phyloP scores from a whole-genome alignment of 30 jellyfish, hydroid and myxozoan species.

The Hydractinia symbiolongicarpus region DNA sequence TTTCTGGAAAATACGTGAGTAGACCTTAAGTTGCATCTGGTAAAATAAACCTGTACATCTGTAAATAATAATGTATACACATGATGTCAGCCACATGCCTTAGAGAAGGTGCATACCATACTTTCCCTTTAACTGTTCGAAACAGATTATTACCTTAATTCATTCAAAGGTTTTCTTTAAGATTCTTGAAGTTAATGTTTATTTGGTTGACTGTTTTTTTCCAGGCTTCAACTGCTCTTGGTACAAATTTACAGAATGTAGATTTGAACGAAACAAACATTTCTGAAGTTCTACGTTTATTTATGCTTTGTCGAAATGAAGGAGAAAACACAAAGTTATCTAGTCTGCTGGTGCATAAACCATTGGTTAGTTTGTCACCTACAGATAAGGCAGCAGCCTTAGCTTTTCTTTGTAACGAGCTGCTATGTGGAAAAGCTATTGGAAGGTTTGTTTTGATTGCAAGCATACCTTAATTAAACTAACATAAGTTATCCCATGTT shows the following conservation, averaged over 20 bases:
- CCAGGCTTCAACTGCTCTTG: slow-evolving; percentile 67
- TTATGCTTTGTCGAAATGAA: slow-evolving; percentile 67
- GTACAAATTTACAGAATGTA: slow-evolving; percentile 57
- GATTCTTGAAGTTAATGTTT: neutral
- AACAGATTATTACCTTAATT: neutral
- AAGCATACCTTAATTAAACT: too few species aligned
- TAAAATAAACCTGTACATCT: neutral
- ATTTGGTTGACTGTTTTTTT: neutral
- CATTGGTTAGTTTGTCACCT: slow-evolving; percentile 81
- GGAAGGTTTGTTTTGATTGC: slow-evolving; percentile 50
- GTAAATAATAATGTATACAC: neutral
- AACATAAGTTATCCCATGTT: neutral
- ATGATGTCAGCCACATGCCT: neutral
- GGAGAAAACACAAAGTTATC: slow-evolving; percentile 51
- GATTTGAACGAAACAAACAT: slow-evolving; percentile 78
- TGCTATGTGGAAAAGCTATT: slow-evolving; percentile 81
- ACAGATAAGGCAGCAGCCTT: slow-evolving; percentile 64
- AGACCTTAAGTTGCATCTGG: neutral
- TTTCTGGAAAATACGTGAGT: slow-evolving; percentile 49
- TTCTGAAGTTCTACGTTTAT: slow-evolving; percentile 83
- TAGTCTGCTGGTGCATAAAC: slow-evolving; percentile 50
- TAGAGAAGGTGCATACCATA: neutral
- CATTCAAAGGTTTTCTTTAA: neutral
- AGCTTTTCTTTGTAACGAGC: slow-evolving; percentile 92
- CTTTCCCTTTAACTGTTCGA: neutral